phyloP scores from a whole-genome alignment of 2,888 invertebrate genomes.

The Pristionchus arcanus region DNA sequence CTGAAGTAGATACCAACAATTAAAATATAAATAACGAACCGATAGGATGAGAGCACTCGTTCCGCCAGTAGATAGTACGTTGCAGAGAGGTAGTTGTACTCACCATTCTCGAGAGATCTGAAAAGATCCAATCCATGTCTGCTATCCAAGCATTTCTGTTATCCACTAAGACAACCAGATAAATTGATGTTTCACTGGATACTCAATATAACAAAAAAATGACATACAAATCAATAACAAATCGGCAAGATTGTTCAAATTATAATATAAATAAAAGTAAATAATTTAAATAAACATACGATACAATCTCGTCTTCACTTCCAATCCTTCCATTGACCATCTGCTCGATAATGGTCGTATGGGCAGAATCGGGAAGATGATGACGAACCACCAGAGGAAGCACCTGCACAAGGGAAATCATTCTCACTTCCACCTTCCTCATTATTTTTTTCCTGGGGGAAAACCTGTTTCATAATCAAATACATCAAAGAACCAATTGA shows the following conservation, averaged over 20 bases:
- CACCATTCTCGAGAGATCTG: slow-evolving; percentile 93
- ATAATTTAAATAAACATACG: slow-evolving; percentile 80
- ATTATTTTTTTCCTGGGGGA: not conserved
- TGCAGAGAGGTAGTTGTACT: slow-evolving; percentile 98
- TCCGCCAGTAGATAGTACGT: slow-evolving; percentile 97
- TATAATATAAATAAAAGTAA: not conserved
- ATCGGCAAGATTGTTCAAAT: too few relatives aligned
- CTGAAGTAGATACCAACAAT: not conserved
- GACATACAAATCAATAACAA: too few relatives aligned
- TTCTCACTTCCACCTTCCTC: not conserved
- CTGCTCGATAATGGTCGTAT: slow-evolving; percentile 90
- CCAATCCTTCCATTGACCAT: slow-evolving; percentile 97
- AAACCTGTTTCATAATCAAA: too few relatives aligned
- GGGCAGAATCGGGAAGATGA: slow-evolving; percentile 93
- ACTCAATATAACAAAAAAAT: not conserved
- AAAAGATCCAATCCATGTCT: slow-evolving; percentile 29
- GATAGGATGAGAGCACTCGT: slow-evolving; percentile 87
- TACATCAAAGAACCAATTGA: too few relatives aligned
- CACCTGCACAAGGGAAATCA: slow-evolving; percentile 58
- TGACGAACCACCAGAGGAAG: slow-evolving; percentile 86
- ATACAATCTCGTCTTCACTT: slow-evolving; percentile 92
- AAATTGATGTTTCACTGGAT: not conserved
- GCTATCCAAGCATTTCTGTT: not conserved
- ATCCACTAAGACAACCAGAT: too few relatives aligned
- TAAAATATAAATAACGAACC: slow-evolving; percentile 81